Percentiles rank a stretch among this genome's conserved stretches.
These are phyloP conservation scores for Sitobion miscanthi DNA, from an alignment of 1,140 invertebrate genomes.

Conservation along the genomic window DNA sequence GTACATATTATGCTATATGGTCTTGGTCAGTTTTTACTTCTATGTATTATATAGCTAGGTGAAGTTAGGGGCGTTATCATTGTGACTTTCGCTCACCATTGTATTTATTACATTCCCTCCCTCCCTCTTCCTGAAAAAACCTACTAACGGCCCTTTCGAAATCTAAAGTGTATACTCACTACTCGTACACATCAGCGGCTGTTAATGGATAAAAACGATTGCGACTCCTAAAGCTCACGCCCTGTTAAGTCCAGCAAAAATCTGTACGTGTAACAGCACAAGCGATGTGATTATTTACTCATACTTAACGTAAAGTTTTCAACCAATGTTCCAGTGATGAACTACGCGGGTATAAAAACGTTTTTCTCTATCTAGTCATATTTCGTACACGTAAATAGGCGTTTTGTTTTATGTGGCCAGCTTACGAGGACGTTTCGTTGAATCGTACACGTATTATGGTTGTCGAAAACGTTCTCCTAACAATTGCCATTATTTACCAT, in stretches of 20 bases:
- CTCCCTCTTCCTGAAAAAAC: too few relatives aligned
- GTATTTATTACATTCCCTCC: neutral
- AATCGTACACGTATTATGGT: neutral
- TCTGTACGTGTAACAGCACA: neutral
- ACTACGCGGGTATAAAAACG: neutral
- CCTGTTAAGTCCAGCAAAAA: neutral
- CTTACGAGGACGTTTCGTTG: neutral
- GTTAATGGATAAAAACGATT: neutral
- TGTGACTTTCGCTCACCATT: neutral
- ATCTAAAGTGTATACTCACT: neutral
- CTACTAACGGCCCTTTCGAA: neutral
- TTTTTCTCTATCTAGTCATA: neutral
- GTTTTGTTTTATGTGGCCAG: neutral
- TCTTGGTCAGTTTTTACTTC: neutral
- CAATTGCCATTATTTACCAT: neutral
- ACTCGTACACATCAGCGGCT: neutral
- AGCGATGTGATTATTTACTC: neutral
- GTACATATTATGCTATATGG: neutral
- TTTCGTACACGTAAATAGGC: neutral
- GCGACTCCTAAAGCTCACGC: neutral
- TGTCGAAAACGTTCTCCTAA: neutral
- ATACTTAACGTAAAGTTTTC: neutral
- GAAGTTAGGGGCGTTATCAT: neutral
- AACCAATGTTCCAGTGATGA: neutral
- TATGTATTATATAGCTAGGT: neutral